Evolutionary conservation across 2,797 vertebrate genomes (phyloP), one percentile per base, ranked within the genome.

Genomic region (Poeciliopsis infans): DNA sequence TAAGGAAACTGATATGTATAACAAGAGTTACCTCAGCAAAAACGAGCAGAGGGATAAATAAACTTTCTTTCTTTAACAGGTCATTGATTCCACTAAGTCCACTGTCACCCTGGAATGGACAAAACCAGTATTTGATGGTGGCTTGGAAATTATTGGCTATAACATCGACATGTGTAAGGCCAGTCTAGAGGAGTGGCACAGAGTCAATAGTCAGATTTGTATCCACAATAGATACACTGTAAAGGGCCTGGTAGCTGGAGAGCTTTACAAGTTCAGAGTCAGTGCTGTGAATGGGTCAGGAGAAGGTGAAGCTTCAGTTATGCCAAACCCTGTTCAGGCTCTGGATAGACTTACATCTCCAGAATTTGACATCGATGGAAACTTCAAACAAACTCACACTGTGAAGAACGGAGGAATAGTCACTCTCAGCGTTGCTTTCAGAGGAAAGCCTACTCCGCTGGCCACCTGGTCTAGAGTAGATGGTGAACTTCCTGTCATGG

Each of bases 121-220:
- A 80, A 98, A 95, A 85, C 98, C 98, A 51, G 97, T 99, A 79
- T 99, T 99, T 88, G 98, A 99, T 75, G 98, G 98, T 33, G 98
- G 98, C 78, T 74, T 98, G 95, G 96, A 97, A 93, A 98, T 99
- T 80, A 99, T 99, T 90, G 98, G 98, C 23, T 99, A 99, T 87
- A 96, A 99, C 81, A 97, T 99, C 80, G 98, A 99, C 87, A 99
- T 98, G 97, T 98, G 97, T 93, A 99, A 98, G 92, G 97, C 98
- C 91, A 97, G 97, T 88, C 96, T 99, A n/a, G 97, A 97, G 88
- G 95, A 98, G 89, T 99, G 98, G 98, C 97, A 98, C 89, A 97
- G 97, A 92, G 97, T 98, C 75, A 99, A 99, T 74, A 94, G 83
- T 74, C 96, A 99, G 92, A 96, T 96, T 43, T 98, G 98, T 82